phyloP scores from a whole-genome alignment of 2,113 vertebrate species.

The Mormyrus lacerda region DNA sequence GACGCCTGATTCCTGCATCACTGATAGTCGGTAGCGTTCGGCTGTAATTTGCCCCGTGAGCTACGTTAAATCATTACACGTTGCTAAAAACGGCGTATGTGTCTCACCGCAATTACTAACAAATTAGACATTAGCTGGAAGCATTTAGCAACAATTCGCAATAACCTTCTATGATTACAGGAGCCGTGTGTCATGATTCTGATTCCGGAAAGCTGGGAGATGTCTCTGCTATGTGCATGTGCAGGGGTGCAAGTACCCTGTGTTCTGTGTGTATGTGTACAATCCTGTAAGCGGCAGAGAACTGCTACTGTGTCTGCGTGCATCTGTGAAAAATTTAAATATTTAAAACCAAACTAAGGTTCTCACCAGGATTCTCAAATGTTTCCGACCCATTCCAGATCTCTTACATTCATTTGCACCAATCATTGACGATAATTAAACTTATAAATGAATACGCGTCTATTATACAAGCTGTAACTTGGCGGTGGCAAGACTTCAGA shows the following conservation, averaged over 20 bases:
- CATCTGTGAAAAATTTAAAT: background rate
- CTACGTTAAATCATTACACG: conserved; percentile 42
- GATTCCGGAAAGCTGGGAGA: conserved; percentile 11
- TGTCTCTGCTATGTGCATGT: conserved; percentile 9
- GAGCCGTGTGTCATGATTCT: conserved; percentile 25
- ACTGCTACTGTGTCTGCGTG: background rate
- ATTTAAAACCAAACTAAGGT: background rate
- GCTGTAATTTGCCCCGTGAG: conserved; percentile 48
- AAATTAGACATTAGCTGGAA: conserved; percentile 57
- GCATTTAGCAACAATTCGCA: conserved; percentile 29
- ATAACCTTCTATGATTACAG: conserved; percentile 30
- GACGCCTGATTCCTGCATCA: conserved; percentile 48
- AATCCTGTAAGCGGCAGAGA: background rate
- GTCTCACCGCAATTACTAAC: conserved; percentile 59
- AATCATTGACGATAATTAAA: background rate
- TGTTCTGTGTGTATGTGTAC: background rate
- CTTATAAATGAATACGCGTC: background rate
- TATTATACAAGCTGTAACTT: background rate
- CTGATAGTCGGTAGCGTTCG: conserved; percentile 49
- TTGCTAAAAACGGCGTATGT: conserved; percentile 45
- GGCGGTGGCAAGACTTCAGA: background rate
- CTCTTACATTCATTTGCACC: background rate
- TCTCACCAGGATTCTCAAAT: background rate
- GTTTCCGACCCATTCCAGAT: background rate
- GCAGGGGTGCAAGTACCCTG: background rate